Evolutionary conservation across 1,140 invertebrate species (phyloP).

Genomic region (Scaptodrosophila lebanonensis): DNA sequence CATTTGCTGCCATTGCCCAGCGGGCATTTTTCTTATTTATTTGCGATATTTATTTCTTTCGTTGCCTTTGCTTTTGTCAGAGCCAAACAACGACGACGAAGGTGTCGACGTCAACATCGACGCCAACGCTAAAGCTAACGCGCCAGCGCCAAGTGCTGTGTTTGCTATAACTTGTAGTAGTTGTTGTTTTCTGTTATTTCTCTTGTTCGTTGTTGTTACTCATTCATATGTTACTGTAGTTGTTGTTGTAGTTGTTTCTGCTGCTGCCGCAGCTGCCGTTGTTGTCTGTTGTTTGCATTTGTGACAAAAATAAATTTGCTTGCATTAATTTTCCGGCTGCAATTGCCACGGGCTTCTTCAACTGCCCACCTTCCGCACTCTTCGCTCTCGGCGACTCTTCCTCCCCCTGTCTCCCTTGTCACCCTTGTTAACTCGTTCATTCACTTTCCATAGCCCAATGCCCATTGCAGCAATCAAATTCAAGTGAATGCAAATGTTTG

Average conservation of each 20-base stretch:
- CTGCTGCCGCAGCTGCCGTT: conserved; percentile 26
- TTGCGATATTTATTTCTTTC: conserved; percentile 74
- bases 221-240: too few relatives aligned
- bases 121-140: too few relatives aligned
- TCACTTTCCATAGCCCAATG: too few relatives aligned
- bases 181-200: too few relatives aligned
- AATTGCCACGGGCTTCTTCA: conserved; percentile 70
- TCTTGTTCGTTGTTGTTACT: too few relatives aligned
- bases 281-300: conserved; percentile 65
- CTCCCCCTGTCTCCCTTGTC: background rate
- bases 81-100: conserved; percentile 54
- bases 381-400: background rate
- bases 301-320: conserved; percentile 72
- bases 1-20: conserved; percentile 32
- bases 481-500: conserved; percentile 74
- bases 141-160: too few relatives aligned
- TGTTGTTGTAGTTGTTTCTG: conserved; percentile 23
- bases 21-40: conserved; percentile 72
- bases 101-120: too few relatives aligned
- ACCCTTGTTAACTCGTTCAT: background rate
- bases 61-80: conserved; percentile 71
- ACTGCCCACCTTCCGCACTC: conserved; percentile 7
- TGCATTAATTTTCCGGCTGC: conserved; percentile 69
- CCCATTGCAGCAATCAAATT: conserved; percentile 63
- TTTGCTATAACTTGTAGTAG: background rate